Base-by-base conservation (phyloP, 2,113 vertebrate genomes). In the Apodemus sylvaticus region DNA sequence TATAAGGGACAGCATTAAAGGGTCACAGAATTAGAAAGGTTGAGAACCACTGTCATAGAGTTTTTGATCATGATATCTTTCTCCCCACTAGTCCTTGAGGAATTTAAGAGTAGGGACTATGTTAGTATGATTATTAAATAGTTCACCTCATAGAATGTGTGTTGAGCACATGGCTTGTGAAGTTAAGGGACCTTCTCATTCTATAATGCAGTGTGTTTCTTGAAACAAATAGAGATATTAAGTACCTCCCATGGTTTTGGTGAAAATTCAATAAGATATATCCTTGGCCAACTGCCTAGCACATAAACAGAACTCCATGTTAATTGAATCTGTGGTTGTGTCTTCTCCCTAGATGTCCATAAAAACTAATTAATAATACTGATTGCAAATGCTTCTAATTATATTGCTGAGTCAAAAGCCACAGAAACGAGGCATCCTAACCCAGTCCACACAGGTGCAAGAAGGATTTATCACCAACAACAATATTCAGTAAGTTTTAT, bases 331-430 rank as follows among this genome's bases (percentile, higher is more conserved):
- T 96, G 83, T 96, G 95, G 77, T 93, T 92, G 64, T 91, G 70
- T 71, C 64, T 93, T 81, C 88, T 90, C 90, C 88, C 90, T 66
- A 92, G 90, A 77, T 95, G 86, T 42, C 92, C 94, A 96, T 95
- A 90, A 97, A 96, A 95, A 97, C 81, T 92, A 97, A 97, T 97
- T 98, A 97, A 96, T 96, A 82, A 85, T 53, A 66, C 66, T 91
- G 48, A 94, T 94, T 91, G 53, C 68, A 82, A 93, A 94, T 73
- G 79, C 76, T 90, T 82, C 29, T 96, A 94, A 93, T 94, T 90
- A 93, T 95, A 89, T 93, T 88, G 60, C 90, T 90, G 85, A 66
- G 82, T 85, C 70, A 93, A 92, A 96, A 96, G 88, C 78, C 96
- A 74, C 73, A 94, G 78, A 89, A 92, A 92, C 17, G 71, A 96